These are phyloP conservation scores for Sitobion miscanthi DNA, from an alignment of 1,140 invertebrate species.

Conservation along the genomic window DNA sequence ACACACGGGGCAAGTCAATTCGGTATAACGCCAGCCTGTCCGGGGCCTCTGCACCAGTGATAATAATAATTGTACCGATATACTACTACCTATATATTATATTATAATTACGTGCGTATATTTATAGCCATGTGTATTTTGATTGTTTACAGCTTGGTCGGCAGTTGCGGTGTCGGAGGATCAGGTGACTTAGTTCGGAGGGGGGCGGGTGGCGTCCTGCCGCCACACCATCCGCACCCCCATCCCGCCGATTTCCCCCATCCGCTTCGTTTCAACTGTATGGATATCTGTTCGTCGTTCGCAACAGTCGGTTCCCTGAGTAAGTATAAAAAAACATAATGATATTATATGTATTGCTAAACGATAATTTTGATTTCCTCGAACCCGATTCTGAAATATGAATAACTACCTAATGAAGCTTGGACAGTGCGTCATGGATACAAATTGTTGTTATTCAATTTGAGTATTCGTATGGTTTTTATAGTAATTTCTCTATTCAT, in stretches of 20 bases:
- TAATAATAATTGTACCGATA: slow-evolving; percentile 6
- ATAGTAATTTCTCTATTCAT: neutral
- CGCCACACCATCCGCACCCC: slow-evolving; percentile 55
- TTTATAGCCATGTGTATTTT: slow-evolving; percentile 8
- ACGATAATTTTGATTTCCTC: neutral
- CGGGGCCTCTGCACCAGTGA: neutral
- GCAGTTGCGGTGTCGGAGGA: slow-evolving; percentile 48
- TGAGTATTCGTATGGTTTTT: neutral
- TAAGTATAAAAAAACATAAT: slow-evolving; percentile 20
- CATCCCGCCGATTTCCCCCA: slow-evolving; percentile 48
- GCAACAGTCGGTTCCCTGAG: slow-evolving; percentile 50
- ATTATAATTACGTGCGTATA: neutral
- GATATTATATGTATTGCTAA: neutral
- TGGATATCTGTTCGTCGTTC: slow-evolving; percentile 54
- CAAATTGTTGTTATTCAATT: neutral
- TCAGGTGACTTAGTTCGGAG: slow-evolving; percentile 51
- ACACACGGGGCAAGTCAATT: neutral
- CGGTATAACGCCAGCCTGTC: neutral
- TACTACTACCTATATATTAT: neutral
- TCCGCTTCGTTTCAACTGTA: slow-evolving; percentile 53
- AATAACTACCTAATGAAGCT: neutral
- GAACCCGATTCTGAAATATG: neutral
- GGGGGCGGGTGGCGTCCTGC: slow-evolving; percentile 55
- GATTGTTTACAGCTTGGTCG: slow-evolving; percentile 42
- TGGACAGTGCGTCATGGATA: neutral